phyloP scores from a whole-genome alignment of 2,888 invertebrate species.

The Acheta domesticus region DNA sequence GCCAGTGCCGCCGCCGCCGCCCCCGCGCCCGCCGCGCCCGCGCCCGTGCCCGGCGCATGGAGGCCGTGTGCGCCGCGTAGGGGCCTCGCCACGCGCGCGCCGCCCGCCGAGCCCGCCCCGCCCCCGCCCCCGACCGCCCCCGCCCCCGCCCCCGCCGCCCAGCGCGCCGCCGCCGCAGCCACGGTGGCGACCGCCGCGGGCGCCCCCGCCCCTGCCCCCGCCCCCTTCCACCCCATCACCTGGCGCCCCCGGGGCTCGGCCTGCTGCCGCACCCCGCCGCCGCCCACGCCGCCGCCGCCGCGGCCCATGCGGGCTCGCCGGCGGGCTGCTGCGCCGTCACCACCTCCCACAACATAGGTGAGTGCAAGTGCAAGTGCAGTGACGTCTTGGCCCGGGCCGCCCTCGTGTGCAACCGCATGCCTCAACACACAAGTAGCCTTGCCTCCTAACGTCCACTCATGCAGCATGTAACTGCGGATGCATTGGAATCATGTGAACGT shows the following conservation, averaged over 20 bases:
- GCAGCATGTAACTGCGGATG: too few relatives aligned
- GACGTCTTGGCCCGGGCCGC: neutral
- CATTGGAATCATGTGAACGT: too few relatives aligned
- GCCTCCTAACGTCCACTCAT: too few relatives aligned
- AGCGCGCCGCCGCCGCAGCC: slow-evolving; percentile 33
- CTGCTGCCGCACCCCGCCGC: slow-evolving; percentile 29
- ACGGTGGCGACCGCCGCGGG: slow-evolving; percentile 35
- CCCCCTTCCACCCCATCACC: slow-evolving; percentile 27
- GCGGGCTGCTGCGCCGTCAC: slow-evolving; percentile 45
- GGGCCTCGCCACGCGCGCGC: slow-evolving; percentile 10
- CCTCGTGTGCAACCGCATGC: too few relatives aligned
- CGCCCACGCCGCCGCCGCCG: slow-evolving; percentile 30
- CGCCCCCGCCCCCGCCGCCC: slow-evolving; percentile 26
- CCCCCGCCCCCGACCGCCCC: slow-evolving; percentile 23
- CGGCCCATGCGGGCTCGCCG: slow-evolving; percentile 36
- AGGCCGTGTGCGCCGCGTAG: neutral
- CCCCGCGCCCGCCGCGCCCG: neutral
- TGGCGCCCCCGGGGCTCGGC: slow-evolving; percentile 29
- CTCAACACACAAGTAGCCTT: too few relatives aligned
- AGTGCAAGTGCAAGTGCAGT: slow-evolving; percentile 37
- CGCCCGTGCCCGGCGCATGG: neutral
- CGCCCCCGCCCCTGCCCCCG: slow-evolving; percentile 27
- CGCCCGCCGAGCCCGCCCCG: slow-evolving; percentile 31
- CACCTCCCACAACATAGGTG: slow-evolving; percentile 52
- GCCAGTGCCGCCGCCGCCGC: neutral